phyloP scores from a whole-genome alignment of 1,140 invertebrate genomes.

The Drosophila lacteicornis region DNA sequence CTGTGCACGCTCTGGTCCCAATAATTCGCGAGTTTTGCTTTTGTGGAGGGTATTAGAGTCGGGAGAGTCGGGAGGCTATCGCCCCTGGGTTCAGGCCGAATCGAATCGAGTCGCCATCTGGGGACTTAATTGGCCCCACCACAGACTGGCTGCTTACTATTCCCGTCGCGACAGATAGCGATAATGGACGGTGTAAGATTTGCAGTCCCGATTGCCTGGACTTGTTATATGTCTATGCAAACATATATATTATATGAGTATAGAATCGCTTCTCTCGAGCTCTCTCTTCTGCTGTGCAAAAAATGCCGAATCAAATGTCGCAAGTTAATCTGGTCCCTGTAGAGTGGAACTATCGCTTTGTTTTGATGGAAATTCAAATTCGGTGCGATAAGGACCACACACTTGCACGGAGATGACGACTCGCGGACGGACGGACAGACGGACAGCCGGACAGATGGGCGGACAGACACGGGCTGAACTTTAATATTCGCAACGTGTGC shows the following conservation, averaged over 20 bases:
- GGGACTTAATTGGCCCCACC: conserved; percentile 32
- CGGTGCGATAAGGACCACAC: conserved; percentile 70
- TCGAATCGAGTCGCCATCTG: conserved; percentile 34
- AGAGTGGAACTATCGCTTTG: conserved; percentile 49
- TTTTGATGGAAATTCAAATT: conserved; percentile 59
- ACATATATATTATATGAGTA: background rate
- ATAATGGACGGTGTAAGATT: conserved; percentile 43
- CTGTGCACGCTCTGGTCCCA: background rate
- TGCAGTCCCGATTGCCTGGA: conserved; percentile 6
- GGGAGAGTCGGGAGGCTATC: conserved; percentile 24
- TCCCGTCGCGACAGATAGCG: conserved; percentile 40
- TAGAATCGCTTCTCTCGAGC: conserved; percentile 7
- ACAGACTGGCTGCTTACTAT: conserved; percentile 7
- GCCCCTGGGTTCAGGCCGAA: conserved; percentile 20
- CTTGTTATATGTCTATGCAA: background rate
- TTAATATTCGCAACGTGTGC: conserved; percentile 60
- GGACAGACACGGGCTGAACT: conserved; percentile 18
- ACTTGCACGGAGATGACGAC: conserved; percentile 16
- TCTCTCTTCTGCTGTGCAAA: conserved; percentile 1
- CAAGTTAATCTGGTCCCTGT: conserved; percentile 28
- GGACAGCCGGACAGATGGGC: conserved; percentile 2
- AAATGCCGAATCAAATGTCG: conserved; percentile 35
- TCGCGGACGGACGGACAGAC: conserved; percentile 6
- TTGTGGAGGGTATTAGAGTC: conserved; percentile 4
- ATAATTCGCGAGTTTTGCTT: background rate